Evolutionary conservation across 2,888 invertebrate genomes (phyloP), one percentile per base, ranked within the genome.

Genomic region (Cepaea hortensis): DNA sequence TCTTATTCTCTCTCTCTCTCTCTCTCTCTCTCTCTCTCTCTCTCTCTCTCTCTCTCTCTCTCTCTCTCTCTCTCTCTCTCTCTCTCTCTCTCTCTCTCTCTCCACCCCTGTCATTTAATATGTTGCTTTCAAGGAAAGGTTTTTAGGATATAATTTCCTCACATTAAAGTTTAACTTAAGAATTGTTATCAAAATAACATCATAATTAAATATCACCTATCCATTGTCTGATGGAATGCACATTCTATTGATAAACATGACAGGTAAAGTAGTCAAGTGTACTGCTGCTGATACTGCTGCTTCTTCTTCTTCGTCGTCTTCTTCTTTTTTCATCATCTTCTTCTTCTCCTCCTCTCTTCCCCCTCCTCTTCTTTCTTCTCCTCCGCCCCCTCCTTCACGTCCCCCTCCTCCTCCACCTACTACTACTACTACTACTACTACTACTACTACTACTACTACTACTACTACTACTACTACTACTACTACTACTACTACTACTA

Each of bases 11-110:
- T 35, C 35, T 35, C 35, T 35, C 35, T 35, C 35, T 35, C 35
- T 35, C 35, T 35, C 35, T 35, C 35, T 35, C 35, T 35, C 35
- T 35, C 35, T 35, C 35, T 35, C 35, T 35, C 35, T 35, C 35
- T 35, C 23, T 35, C 7, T 23, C 23, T n/a, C 20, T 35, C 73
- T 73, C 9, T 35, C 73, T 73, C 20, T 73, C 35, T 7, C 9
- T 23, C 7, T 20, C 73, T 35, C 35, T 73, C 73, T 73, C 73
- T 73, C 73, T 73, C 73, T n/a, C 73, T 73, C 73, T 73, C 73
- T 73, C 35, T 73, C 73, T 35, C 35, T 35, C 73, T 73, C 70
- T n/a, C 6, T 70, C 70, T 20, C n/a, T 70, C n/a, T n/a, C 35
- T 35, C 35, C 35, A 35, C 0, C 35, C 35, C 35, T 35, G 35